phyloP scores from a whole-genome alignment of 2,113 vertebrate species.

The Clarias macrocephalus region DNA sequence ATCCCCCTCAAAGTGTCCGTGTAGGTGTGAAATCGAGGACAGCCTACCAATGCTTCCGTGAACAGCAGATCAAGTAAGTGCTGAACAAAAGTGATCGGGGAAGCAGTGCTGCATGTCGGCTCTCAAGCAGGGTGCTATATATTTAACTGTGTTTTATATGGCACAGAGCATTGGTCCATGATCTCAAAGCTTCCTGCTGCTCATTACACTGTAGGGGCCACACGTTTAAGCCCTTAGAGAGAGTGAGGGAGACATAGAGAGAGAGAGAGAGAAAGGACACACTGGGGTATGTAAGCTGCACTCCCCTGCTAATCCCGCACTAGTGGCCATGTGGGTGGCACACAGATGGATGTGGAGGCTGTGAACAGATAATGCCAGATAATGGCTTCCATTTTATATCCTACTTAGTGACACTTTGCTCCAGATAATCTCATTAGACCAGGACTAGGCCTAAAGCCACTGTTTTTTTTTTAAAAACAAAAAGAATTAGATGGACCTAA shows the following conservation, averaged over 20 bases:
- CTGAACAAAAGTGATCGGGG: background rate
- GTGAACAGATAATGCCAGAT: conserved; percentile 80
- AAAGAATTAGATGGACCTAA: conserved; percentile 42
- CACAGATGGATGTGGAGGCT: conserved; percentile 73
- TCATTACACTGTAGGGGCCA: conserved; percentile 20
- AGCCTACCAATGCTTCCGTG: background rate
- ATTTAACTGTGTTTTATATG: background rate
- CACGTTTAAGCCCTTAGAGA: conserved; percentile 29
- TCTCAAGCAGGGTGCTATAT: background rate
- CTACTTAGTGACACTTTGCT: conserved; percentile 82
- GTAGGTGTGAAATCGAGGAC: conserved; percentile 30
- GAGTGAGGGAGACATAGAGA: conserved; percentile 54
- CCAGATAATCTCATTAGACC: conserved; percentile 81
- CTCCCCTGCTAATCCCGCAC: conserved; percentile 74
- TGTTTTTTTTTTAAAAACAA: conserved; percentile 42
- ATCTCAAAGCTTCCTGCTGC: conserved; percentile 20
- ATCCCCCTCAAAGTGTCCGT: conserved; percentile 13
- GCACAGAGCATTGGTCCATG: background rate
- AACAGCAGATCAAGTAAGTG: conserved; percentile 6
- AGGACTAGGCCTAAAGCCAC: conserved; percentile 60
- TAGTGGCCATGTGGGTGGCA: conserved; percentile 76
- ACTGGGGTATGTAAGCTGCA: conserved; percentile 76
- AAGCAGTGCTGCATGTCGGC: background rate
- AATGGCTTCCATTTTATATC: conserved; percentile 84
- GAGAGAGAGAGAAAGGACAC: conserved; percentile 68